phyloP scores from a whole-genome alignment of 2,113 vertebrate genomes.

The Syngnathus scovelli region DNA sequence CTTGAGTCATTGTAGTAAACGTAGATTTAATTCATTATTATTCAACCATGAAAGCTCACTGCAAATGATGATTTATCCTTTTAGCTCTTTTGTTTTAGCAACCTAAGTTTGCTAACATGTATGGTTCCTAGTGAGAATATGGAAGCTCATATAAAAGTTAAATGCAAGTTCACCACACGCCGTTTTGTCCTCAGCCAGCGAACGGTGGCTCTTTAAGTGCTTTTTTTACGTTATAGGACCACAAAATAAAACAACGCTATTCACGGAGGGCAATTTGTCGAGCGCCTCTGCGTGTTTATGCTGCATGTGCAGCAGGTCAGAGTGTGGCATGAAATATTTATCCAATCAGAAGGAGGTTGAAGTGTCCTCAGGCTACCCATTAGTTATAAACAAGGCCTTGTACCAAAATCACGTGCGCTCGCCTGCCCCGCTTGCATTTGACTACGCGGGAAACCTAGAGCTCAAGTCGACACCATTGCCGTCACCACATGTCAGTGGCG shows the following conservation, averaged over 20 bases:
- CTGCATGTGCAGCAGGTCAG: constrained; percentile 52
- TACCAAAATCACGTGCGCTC: constrained; percentile 57
- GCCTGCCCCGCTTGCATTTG: constrained; percentile 47
- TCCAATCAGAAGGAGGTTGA: constrained; percentile 60
- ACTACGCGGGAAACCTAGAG: constrained; percentile 25
- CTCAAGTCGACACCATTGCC: not conserved
- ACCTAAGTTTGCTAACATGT: not conserved
- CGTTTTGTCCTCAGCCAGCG: not conserved
- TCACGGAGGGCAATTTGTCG: constrained; percentile 54
- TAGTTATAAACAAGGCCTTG: constrained; percentile 56
- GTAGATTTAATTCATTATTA: no score
- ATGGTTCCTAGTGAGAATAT: no score
- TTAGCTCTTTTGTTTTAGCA: not conserved
- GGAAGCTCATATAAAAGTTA: not conserved
- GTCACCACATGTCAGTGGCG: constrained; percentile 7
- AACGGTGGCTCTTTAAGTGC: not conserved
- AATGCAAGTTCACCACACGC: not conserved
- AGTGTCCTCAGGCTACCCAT: constrained; percentile 61
- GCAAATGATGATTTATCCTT: no score
- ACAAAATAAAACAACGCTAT: constrained; percentile 39
- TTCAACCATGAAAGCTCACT: no score
- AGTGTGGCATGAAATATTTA: constrained; percentile 63
- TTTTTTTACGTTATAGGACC: not conserved
- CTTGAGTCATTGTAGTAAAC: no score
- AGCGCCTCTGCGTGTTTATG: constrained; percentile 36